Evolutionary conservation across 2,888 invertebrate species (phyloP).

Genomic region (Actias luna): DNA sequence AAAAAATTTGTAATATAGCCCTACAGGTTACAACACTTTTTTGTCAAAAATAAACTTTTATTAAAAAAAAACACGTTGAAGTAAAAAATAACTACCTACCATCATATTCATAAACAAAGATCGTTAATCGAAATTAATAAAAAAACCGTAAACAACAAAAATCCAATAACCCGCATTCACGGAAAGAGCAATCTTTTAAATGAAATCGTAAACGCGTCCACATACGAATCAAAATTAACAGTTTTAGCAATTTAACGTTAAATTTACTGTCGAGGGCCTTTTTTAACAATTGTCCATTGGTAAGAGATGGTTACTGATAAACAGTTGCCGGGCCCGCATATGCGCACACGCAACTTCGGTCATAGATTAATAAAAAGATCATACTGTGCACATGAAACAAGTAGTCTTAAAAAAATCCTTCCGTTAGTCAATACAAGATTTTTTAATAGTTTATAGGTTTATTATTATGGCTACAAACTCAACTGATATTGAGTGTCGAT

Average conservation of each 20-base stretch:
- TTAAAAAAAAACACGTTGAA: background rate
- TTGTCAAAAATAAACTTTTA: background rate
- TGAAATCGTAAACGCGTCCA: conserved; percentile 62
- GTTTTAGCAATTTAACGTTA: conserved; percentile 76
- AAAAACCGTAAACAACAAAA: conserved; percentile 37
- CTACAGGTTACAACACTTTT: background rate
- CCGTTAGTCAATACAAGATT: background rate
- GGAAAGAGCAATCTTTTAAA: conserved; percentile 53
- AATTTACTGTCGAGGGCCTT: conserved; percentile 66
- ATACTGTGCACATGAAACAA: conserved; percentile 19
- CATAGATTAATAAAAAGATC: conserved; percentile 39
- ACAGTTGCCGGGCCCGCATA: conserved; percentile 66
- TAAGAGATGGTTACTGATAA: conserved; percentile 66
- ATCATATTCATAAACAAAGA: background rate
- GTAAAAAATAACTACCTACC: background rate
- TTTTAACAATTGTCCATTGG: conserved; percentile 75
- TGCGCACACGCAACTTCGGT: conserved; percentile 68
- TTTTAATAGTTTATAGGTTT: too few relatives aligned
- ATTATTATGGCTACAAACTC: too few relatives aligned
- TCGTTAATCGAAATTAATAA: conserved; percentile 7
- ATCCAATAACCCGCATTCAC: conserved; percentile 68
- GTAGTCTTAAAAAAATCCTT: background rate
- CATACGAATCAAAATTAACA: conserved; percentile 58
- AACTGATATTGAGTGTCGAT: too few relatives aligned
- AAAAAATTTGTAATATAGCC: too few relatives aligned